Evolutionary conservation across 2,797 vertebrate species (phyloP).

Genomic region (Heterohyrax brucei): DNA sequence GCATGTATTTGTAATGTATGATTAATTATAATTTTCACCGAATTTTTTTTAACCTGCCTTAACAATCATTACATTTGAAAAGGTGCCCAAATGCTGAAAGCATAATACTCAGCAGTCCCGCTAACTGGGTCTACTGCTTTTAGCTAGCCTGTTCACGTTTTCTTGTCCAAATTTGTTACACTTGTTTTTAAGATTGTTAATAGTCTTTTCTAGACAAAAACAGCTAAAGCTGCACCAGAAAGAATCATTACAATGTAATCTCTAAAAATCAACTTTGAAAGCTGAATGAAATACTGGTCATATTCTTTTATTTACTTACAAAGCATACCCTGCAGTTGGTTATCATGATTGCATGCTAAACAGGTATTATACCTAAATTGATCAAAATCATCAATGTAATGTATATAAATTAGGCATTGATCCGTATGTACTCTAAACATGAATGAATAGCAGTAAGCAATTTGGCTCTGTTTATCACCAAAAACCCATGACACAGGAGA

Average conservation of each 20-base stretch:
- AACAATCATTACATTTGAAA: conserved; percentile 44
- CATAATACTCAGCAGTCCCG: neutral
- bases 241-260: conserved; percentile 7
- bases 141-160: neutral
- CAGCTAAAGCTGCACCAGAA: conserved; percentile 21
- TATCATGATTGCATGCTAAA: neutral
- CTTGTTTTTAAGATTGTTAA: conserved; percentile 44
- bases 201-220: neutral
- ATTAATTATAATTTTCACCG: conserved; percentile 35
- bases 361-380: neutral
- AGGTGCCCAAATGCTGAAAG: conserved; percentile 15
- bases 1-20: neutral
- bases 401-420: neutral
- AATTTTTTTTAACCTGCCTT: conserved; percentile 55
- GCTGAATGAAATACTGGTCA: neutral
- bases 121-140: neutral
- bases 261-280: conserved; percentile 23
- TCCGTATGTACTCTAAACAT: neutral
- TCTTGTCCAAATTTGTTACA: conserved; percentile 54
- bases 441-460: neutral
- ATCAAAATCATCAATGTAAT: neutral
- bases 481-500: conserved; percentile 8
- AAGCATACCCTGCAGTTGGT: neutral
- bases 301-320: neutral
- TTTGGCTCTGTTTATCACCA: conserved; percentile 8